Conservation (phyloP, 2,797 vertebrate species). For the Gastrophryne carolinensis region DNA sequence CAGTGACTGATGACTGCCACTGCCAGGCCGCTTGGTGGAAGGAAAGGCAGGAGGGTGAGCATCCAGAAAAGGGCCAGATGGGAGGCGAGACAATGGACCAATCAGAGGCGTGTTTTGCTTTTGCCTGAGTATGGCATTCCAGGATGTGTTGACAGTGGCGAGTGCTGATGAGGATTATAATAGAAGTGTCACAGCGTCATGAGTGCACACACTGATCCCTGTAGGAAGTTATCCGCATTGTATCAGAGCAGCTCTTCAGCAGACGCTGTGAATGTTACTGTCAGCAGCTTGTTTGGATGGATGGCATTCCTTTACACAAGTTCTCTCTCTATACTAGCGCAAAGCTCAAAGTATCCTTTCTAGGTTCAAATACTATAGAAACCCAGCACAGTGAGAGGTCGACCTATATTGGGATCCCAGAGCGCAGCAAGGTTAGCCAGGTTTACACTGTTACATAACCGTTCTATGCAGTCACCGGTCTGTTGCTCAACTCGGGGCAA, state of each 20-base stretch:
- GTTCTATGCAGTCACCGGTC: neutral
- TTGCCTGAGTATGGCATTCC: slow-evolving; percentile 9
- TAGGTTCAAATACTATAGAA: neutral
- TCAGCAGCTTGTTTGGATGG: neutral
- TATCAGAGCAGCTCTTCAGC: too few relatives aligned
- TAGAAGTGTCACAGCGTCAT: slow-evolving; percentile 24
- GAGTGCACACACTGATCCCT: neutral
- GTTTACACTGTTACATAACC: neutral
- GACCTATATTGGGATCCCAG: neutral
- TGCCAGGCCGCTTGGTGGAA: neutral
- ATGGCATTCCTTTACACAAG: neutral
- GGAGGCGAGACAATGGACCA: slow-evolving; percentile 8
- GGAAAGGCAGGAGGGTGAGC: neutral
- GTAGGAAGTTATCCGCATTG: neutral
- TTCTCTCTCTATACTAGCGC: neutral
- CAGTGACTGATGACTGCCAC: neutral
- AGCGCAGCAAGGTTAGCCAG: neutral
- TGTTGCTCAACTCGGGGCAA: neutral
- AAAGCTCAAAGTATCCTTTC: neutral
- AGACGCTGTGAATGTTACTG: too few relatives aligned
- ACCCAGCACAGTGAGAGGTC: neutral
- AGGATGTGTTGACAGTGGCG: slow-evolving; percentile 11
- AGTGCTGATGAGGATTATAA: slow-evolving; percentile 36
- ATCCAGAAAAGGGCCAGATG: neutral
- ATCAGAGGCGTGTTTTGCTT: neutral